Evolutionary conservation across 2,113 vertebrate species (phyloP).

Genomic region (Suncus etruscus): DNA sequence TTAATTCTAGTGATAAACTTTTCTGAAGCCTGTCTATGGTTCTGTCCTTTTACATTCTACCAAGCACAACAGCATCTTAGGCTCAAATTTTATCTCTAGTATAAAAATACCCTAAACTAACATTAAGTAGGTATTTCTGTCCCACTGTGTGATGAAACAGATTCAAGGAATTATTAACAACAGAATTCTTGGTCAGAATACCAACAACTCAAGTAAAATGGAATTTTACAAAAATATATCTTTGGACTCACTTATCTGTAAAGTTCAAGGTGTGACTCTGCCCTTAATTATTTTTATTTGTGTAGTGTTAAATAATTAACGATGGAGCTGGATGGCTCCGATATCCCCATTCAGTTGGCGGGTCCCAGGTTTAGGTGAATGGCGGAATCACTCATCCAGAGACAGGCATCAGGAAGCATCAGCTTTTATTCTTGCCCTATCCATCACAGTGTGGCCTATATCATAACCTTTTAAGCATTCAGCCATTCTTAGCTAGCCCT

Average conservation of each 20-base stretch:
- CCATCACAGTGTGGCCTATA: no score
- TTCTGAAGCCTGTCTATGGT: background rate
- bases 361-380: no score
- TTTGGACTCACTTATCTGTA: background rate
- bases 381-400: no score
- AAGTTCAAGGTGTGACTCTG: background rate
- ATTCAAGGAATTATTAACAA: background rate
- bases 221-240: background rate
- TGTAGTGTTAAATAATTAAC: no score
- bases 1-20: background rate
- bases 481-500: no score
- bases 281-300: background rate
- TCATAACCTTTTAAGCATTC: no score
- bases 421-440: no score
- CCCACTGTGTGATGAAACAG: background rate
- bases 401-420: no score
- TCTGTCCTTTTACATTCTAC: conserved; percentile 17
- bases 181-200: background rate
- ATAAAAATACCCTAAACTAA: background rate
- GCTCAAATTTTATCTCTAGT: background rate
- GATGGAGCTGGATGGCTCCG: no score
- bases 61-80: background rate
- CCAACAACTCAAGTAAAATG: background rate
- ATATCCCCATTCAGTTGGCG: no score
- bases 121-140: background rate